These are phyloP conservation scores for Rhegmatorhina hoffmannsi DNA, from an alignment of 2,113 vertebrate species.

Conservation along the genomic window DNA sequence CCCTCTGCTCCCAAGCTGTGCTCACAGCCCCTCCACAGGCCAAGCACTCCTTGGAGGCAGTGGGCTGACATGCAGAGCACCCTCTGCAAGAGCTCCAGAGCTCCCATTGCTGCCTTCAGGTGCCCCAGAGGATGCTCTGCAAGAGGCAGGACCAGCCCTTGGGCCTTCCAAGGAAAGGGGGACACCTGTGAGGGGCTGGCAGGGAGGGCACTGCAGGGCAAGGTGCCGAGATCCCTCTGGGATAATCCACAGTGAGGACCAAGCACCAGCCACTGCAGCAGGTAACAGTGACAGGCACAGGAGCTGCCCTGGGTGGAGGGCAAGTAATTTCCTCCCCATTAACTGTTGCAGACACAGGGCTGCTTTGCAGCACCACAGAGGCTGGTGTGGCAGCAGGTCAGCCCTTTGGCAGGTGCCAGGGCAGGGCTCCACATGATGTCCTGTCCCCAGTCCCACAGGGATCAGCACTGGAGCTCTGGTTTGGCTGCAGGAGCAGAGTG, in stretches of 20 bases:
- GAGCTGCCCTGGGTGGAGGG: background rate
- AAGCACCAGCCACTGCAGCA: background rate
- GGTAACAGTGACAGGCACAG: background rate
- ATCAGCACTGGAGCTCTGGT: background rate
- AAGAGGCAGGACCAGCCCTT: background rate
- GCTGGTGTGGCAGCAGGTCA: background rate
- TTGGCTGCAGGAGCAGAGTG: accelerated
- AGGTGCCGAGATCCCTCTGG: accelerated
- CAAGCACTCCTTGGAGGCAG: background rate
- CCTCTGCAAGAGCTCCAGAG: background rate
- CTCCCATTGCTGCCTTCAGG: background rate
- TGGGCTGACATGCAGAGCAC: accelerated
- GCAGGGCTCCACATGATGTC: accelerated
- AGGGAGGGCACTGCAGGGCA: background rate
- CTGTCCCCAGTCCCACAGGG: background rate
- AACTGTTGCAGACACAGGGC: accelerated
- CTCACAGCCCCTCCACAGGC: background rate
- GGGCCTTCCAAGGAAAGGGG: background rate
- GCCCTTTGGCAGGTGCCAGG: background rate
- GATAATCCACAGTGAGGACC: accelerated
- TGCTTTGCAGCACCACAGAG: background rate
- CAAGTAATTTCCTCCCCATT: background rate
- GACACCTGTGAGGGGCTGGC: background rate
- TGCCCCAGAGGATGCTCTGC: background rate
- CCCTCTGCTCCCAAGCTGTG: background rate